A percentile compares a stretch with the other conserved stretches of the same genome.
Conservation (phyloP, 1,140 invertebrate genomes). For the Linepithema humile region DNA sequence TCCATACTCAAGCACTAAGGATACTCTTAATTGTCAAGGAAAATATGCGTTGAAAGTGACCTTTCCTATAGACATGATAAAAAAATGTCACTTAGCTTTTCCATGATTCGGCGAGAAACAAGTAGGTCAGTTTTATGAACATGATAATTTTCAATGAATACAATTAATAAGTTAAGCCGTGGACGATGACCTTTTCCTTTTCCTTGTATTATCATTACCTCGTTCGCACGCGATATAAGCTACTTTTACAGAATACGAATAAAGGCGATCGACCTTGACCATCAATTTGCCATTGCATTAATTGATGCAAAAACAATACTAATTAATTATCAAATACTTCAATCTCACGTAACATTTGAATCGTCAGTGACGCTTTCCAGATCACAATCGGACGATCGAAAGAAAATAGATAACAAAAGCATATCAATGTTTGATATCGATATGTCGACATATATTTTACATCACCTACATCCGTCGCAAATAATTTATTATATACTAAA, state of each 20-base stretch:
- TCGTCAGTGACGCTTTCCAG: constrained; percentile 23
- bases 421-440: neutral
- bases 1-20: too few relatives aligned
- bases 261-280: constrained; percentile 5
- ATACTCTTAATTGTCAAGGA: neutral
- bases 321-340: constrained; percentile 24
- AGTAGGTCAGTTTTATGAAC: neutral
- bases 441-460: neutral
- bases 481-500: neutral
- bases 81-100: too few relatives aligned
- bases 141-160: neutral
- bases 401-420: neutral
- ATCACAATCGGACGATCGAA: neutral
- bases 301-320: neutral
- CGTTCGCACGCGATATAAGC: neutral
- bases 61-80: neutral
- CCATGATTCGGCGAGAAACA: neutral
- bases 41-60: neutral
- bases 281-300: neutral
- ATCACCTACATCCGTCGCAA: neutral
- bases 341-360: too few relatives aligned
- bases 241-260: neutral
- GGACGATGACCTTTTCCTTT: constrained; percentile 1
- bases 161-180: constrained; percentile 1
- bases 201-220: neutral